Conservation (phyloP, 37 sponge, comb jelly and placozoan species). For the Eunapius fragilis region DNA sequence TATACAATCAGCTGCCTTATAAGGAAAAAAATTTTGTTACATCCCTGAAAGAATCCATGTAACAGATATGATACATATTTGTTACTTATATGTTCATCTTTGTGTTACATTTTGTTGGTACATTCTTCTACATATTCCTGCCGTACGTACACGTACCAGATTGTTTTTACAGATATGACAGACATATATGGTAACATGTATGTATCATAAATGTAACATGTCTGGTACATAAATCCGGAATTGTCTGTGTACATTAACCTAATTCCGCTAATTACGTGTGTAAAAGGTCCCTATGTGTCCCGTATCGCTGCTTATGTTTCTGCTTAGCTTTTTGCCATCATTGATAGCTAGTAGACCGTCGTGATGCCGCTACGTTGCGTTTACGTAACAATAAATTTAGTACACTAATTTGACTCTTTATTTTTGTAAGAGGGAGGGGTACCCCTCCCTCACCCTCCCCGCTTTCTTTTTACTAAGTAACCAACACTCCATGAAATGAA, state of each 20-base stretch:
- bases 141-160: not conserved
- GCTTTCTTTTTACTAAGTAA: no score
- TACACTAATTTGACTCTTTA: no score
- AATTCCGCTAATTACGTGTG: no score
- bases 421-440: no score
- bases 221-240: not conserved
- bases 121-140: not conserved
- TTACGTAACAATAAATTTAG: no score
- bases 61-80: not conserved
- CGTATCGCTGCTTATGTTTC: no score
- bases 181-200: not conserved
- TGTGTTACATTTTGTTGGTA: not conserved
- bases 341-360: no score
- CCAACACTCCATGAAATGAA: no score
- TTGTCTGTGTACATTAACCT: not conserved
- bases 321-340: no score
- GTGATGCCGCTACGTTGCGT: no score
- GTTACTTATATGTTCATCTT: not conserved
- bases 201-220: not conserved
- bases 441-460: no score
- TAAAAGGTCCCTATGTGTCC: no score
- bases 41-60: not conserved
- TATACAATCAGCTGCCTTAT: not conserved
- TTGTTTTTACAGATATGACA: not conserved
- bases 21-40: not conserved